Base-by-base conservation (phyloP, 2,113 vertebrate species). In the Psittacus erithacus region DNA sequence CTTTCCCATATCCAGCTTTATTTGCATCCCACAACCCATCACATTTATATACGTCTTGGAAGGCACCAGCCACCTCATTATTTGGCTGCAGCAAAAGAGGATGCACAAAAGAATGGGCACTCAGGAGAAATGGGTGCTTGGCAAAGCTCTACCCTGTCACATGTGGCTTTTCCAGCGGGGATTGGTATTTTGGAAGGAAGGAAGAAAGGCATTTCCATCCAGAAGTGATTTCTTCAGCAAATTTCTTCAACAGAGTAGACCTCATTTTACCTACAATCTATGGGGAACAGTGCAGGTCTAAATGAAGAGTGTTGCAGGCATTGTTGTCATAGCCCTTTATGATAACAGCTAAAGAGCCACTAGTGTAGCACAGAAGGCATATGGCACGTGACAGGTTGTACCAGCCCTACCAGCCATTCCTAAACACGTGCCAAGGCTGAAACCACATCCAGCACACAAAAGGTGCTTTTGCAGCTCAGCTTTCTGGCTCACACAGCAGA, bases 81-180 rank as follows among this genome's bases (percentile, higher is more conserved):
- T 9, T 41, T 25, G 0, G 0, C 52, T 75, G 64, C n/a, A 62
- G 71, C 63, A 49, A 9, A 0, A 0, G 1, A 23, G 28, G 14
- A 68, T n/a, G 35, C 20, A 39, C 0, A 0, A 35, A 53, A 64
- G 31, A 81, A 39, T 4, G 20, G 27, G 15, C 3, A 9, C 44
- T 47, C 29, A 19, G 38, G 28, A 22, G 33, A 73, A 70, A 80
- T 0, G 2, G 75, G 62, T 55, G 33, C 24, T 52, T 59, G 33
- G 63, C 39, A 80, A 89, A 82, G 41, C 67, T 71, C 57, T 68
- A 16, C 35, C 60, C 62, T 82, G 55, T 27, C 62, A 49, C 28
- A 4, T 3, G 17, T 67, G 71, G 59, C 83, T 77, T 46, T 80
- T 63, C 59, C 3, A 2, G 33, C 27, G 80, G 47, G 38, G 25